Evolutionary conservation across 2,113 vertebrate species (phyloP).

Genomic region (Saiga tatarica): DNA sequence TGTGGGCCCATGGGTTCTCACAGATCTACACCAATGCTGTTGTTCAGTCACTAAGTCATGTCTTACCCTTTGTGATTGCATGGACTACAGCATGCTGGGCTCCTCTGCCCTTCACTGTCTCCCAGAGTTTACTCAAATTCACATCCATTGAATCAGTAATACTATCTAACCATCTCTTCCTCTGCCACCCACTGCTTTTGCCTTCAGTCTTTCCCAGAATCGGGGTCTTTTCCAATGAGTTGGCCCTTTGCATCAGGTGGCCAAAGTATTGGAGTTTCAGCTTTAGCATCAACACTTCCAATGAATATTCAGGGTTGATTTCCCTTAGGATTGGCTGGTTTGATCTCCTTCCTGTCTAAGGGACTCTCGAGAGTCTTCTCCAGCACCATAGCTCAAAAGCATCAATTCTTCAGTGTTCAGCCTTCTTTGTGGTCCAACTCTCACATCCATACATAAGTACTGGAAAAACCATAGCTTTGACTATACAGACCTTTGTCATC

Average conservation of each 20-base stretch:
- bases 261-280: not conserved
- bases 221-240: not conserved
- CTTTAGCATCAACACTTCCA: not conserved
- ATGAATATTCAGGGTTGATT: not conserved
- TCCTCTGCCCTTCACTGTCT: not conserved
- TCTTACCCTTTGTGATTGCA: not conserved
- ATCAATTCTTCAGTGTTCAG: not conserved
- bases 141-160: not conserved
- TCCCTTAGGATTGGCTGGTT: not conserved
- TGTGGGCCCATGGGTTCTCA: not conserved
- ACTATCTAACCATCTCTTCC: not conserved
- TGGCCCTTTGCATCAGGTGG: not conserved
- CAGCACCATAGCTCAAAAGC: not conserved
- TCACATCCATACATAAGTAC: not conserved
- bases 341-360: not conserved
- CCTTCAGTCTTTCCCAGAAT: not conserved
- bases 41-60: not conserved
- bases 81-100: not conserved
- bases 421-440: not conserved
- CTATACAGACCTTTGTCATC: not conserved
- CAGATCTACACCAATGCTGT: not conserved
- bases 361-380: not conserved
- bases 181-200: not conserved
- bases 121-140: not conserved
- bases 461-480: not conserved